Evolutionary conservation across 2,113 vertebrate genomes (phyloP).

Genomic region (Urocolius indicus): DNA sequence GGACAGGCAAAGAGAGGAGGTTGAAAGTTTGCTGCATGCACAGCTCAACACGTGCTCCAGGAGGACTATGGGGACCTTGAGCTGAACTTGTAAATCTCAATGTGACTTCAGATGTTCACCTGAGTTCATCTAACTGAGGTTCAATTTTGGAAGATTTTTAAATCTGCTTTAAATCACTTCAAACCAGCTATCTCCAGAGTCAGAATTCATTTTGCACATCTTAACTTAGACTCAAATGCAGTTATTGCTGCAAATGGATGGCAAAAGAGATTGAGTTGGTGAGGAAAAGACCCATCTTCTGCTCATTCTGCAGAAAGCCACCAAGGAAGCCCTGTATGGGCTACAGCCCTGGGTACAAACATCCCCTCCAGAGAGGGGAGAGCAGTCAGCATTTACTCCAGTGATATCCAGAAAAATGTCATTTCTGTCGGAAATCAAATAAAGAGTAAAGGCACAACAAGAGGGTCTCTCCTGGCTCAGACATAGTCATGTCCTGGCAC

Average conservation of each 20-base stretch:
- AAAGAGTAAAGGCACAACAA: neutral
- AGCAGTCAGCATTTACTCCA: neutral
- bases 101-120: accelerated
- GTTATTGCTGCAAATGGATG: neutral
- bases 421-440: neutral
- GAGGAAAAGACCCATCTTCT: neutral
- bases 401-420: neutral
- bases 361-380: neutral
- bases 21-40: neutral
- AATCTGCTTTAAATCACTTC: neutral
- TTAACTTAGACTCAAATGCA: neutral
- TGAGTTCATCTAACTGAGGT: neutral
- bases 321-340: accelerated
- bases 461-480: neutral
- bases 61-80: neutral
- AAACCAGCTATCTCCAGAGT: neutral
- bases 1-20: neutral
- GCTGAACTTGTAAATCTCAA: neutral
- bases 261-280: neutral
- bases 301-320: neutral
- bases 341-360: neutral
- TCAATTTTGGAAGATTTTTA: neutral
- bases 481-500: accelerated
- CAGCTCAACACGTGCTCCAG: neutral
- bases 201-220: neutral